A percentile compares a stretch with the other conserved stretches of the same genome.
These are phyloP conservation scores for Drosophila setosimentum DNA, from an alignment of 2,888 invertebrate genomes.

Conservation along the genomic window DNA sequence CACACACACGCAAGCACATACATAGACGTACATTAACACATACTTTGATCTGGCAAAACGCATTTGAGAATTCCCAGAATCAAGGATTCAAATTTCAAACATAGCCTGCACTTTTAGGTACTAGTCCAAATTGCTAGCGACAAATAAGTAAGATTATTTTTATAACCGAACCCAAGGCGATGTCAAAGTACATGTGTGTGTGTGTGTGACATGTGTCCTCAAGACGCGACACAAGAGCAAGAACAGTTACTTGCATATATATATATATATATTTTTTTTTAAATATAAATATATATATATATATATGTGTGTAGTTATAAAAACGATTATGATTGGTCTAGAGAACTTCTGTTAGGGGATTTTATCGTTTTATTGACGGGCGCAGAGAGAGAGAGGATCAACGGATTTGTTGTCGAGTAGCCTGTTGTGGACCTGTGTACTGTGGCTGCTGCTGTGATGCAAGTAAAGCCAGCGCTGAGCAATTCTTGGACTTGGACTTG, in stretches of 20 bases:
- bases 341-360: constrained; percentile 63
- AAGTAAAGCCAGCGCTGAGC: constrained; percentile 46
- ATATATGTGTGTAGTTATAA: constrained; percentile 54
- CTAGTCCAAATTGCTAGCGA: constrained; percentile 54
- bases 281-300: neutral
- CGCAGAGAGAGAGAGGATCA: neutral
- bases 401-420: constrained; percentile 39
- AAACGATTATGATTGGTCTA: constrained; percentile 82
- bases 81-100: constrained; percentile 78
- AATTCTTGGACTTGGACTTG: constrained; percentile 14
- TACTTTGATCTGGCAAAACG: constrained; percentile 61
- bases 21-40: constrained; percentile 36
- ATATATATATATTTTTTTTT: neutral
- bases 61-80: constrained; percentile 66
- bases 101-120: constrained; percentile 47
- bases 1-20: constrained; percentile 4
- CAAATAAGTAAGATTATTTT: constrained; percentile 80
- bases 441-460: constrained; percentile 53
- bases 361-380: constrained; percentile 67
- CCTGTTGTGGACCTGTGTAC: constrained; percentile 9
- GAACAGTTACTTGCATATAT: constrained; percentile 12
- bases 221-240: constrained; percentile 5
- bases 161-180: constrained; percentile 65
- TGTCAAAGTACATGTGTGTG: constrained; percentile 15
- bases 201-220: constrained; percentile 57